Evolutionary conservation across 2,888 invertebrate genomes (phyloP).

Genomic region (Lycophotia porphyrea): DNA sequence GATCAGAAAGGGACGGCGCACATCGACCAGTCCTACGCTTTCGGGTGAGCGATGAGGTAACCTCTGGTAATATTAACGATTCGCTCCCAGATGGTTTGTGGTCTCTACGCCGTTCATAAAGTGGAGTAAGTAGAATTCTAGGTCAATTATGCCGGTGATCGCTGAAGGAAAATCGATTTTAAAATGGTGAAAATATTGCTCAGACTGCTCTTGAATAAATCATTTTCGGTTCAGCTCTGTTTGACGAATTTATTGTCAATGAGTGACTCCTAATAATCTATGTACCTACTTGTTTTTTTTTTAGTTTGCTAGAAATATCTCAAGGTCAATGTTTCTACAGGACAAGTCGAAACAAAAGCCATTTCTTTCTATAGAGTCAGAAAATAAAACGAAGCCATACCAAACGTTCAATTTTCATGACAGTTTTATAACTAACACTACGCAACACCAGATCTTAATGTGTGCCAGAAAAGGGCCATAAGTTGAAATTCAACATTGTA

Average conservation of each 20-base stretch:
- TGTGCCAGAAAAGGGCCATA: not conserved
- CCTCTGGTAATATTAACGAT: slow-evolving; percentile 53
- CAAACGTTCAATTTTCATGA: not conserved
- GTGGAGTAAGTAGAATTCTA: slow-evolving; percentile 35
- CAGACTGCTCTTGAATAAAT: not conserved
- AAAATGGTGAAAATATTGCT: not conserved
- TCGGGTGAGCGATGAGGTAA: slow-evolving; percentile 57
- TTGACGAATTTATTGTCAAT: not conserved
- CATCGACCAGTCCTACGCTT: slow-evolving; percentile 47
- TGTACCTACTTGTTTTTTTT: not conserved
- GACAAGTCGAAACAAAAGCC: not conserved
- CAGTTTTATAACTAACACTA: not conserved
- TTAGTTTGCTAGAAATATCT: not conserved
- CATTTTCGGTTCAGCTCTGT: not conserved
- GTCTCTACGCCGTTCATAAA: slow-evolving; percentile 33
- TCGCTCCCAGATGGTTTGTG: slow-evolving; percentile 50
- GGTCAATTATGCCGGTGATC: slow-evolving; percentile 27
- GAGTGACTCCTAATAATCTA: not conserved
- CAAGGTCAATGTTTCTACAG: not conserved
- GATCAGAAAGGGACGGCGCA: slow-evolving; percentile 31
- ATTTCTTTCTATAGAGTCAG: not conserved
- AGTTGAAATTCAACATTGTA: not conserved
- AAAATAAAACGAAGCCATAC: not conserved
- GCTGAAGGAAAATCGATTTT: not conserved
- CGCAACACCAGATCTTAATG: not conserved